Base-by-base conservation (phyloP, 2,888 invertebrate species). In the Cabera pusaria region DNA sequence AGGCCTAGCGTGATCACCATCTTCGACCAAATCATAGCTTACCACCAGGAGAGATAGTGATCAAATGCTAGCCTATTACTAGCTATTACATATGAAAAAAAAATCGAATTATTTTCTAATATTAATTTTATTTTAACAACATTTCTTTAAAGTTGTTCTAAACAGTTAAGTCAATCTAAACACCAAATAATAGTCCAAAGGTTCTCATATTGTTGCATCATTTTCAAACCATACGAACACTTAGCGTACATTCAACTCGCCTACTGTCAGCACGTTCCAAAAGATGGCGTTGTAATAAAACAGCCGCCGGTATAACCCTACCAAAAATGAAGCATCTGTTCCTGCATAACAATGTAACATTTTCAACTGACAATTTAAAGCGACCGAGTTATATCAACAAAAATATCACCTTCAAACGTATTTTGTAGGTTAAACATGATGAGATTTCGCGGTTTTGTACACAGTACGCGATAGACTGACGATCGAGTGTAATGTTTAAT, bases 351-450 rank as follows among this genome's bases (percentile, higher is more conserved):
- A 44, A 54, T 52, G 40, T 53, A 57, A 59, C 56, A 49, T 59
- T 57, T 45, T 38, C 39, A 33, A 23, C 42, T 36, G 31, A 24
- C 56, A 24, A 68, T 54, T 47, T 26, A 47, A 69, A 48, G 35
- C 49, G 59, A 65, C 49, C 65, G 81, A 44, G 56, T 84, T 68
- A 85, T 85, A 88, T 85, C 87, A 88, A 88, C 87, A 88, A 86
- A 83, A 86, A 81, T 88, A 87, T 88, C 88, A 88, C 88, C 88
- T 88, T 88, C 88, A 88, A 85, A 86, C 65, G 72, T 75, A 78
- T 85, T 83, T 86, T 88, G 88, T 88, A 88, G 88, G 88, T 88
- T 87, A 88, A 85, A 88, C 80, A 80, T 76, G 78, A 76, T 72
- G 75, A 64, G 81, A 75, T 72, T 85, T 82, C 73, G 77, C 80